Evolutionary conservation across 2,797 vertebrate genomes (phyloP), one percentile per base, ranked within the genome.

Genomic region (Chloroceryle amazona): DNA sequence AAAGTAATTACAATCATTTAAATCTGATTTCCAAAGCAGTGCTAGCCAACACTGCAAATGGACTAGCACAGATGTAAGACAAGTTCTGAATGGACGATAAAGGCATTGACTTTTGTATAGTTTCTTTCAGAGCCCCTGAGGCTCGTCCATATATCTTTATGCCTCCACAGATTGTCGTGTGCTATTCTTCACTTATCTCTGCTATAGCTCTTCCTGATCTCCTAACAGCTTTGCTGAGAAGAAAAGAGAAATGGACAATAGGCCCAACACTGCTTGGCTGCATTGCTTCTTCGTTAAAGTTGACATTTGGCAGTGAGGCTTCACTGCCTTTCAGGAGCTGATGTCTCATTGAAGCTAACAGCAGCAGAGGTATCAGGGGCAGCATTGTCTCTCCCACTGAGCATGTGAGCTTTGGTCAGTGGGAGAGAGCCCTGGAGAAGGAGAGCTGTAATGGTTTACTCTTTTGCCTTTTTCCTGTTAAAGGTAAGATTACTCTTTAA

Each of bases 191-290:
- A 90, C 49, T 96, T 92, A 93, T 86, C 91, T 93, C 82, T 85
- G 86, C 82, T 84, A 31, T 13, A 78, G 88, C 96, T 86, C 81
- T 90, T 88, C 91, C 88, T 92, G 89, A 94, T 93, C 88, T 88
- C 95, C 82, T 68, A 88, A 84, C 79, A 93, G 89, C 85, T 92
- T 81, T 82, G 60, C 78, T 87, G 3, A 0, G 80, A 90, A 95
- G 92, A 91, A 93, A 95, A 95, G 79, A 93, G 75, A 83, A 96
- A 90, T 49, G 84, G 95, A 95, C 96, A 97, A 91, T 82, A 90
- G 90, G 76, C 81, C 81, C 0, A 2, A 95, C 93, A 84, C 75
- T 2, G 3, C 86, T 89, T 0, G 0, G 84, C 46, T 66, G 60
- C 74, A 67, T 41, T 79, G 86, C 73, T 93, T 95, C 86, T 92